Evolutionary conservation across 2,113 vertebrate genomes (phyloP).

Genomic region (Amia ocellicauda): DNA sequence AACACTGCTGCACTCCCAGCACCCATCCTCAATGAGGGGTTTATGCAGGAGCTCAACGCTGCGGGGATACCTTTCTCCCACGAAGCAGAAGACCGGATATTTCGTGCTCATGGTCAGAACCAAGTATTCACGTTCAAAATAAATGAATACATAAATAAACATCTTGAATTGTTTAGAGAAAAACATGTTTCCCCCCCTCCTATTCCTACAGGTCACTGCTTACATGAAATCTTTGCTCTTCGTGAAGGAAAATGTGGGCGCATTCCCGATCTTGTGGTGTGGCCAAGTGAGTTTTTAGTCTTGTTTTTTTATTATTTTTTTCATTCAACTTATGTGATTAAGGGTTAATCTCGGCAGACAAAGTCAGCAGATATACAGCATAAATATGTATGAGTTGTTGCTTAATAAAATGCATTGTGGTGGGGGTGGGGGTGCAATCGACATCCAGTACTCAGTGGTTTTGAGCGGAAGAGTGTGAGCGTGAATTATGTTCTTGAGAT

Average conservation of each 20-base stretch:
- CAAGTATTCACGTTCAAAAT: neutral
- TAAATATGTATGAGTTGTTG: constrained; percentile 66
- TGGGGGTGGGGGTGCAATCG: constrained; percentile 44
- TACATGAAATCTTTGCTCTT: constrained; percentile 93
- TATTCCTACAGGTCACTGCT: constrained; percentile 80
- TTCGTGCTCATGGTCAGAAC: constrained; percentile 86
- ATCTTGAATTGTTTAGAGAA: neutral
- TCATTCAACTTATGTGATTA: constrained; percentile 35
- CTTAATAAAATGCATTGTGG: constrained; percentile 57
- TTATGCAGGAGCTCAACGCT: constrained; percentile 83
- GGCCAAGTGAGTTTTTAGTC: constrained; percentile 82
- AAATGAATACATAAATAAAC: neutral
- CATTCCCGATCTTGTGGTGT: constrained; percentile 91
- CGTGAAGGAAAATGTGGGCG: constrained; percentile 89
- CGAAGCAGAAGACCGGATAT: constrained; percentile 88
- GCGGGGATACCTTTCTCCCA: constrained; percentile 80
- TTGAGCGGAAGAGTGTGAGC: constrained; percentile 31
- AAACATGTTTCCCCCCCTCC: constrained; percentile 46
- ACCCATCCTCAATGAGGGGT: constrained; percentile 81
- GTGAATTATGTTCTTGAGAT: constrained; percentile 57
- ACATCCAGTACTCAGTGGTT: constrained; percentile 43
- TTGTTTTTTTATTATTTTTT: constrained; percentile 19
- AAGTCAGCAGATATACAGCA: constrained; percentile 32
- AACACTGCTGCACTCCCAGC: constrained; percentile 76
- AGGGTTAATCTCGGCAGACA: constrained; percentile 49